Evolutionary conservation across 2,888 invertebrate genomes (phyloP), one percentile per base, ranked within the genome.

Genomic region (Drosophila gaucha): DNA sequence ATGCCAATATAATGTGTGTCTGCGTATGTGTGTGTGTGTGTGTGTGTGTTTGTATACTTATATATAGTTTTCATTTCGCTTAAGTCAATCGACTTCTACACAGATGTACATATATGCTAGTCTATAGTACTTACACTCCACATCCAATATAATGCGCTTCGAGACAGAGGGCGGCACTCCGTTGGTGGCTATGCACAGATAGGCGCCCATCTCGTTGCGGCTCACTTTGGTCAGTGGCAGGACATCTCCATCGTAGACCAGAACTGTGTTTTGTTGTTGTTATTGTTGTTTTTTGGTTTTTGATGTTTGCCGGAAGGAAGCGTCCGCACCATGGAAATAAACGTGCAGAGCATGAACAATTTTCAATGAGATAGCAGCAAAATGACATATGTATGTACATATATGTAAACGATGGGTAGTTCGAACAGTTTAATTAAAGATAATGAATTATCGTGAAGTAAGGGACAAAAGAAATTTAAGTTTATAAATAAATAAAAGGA

Each of bases 101-200:
- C 5, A 24, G 8, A 36, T 9, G n/a, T n/a, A 50, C 31, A 28
- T 49, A 43, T 24, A 24, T 41, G 47, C 30, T 20, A 31, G 5
- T 46, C 16, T 51, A 24, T 30, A 30, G 20, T 68, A 91, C 91
- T 91, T 88, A 97, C 97, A 97, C 93, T 97, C 97, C 72, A 97
- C 97, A 91, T 97, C 97, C 60, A 97, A 95, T 89, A 96, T 97
- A 93, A 97, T 97, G 90, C 97, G 94, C 93, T 97, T 97, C 92
- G 97, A 97, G 90, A 97, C 97, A 33, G 97, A 97, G 50, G 97
- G 97, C 33, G 97, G 97, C 22, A 97, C 96, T 39, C 96, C 96
- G 90, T 97, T 97, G 88, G 96, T 92, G 75, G 92, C 92, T 72
- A 92, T 92, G 83, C 92, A 92, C 54, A 92, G 86, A 89, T 92